Evolutionary conservation across 2,888 invertebrate species (phyloP), one percentile per base, ranked within the genome.

Genomic region (Prenolepis imparis): DNA sequence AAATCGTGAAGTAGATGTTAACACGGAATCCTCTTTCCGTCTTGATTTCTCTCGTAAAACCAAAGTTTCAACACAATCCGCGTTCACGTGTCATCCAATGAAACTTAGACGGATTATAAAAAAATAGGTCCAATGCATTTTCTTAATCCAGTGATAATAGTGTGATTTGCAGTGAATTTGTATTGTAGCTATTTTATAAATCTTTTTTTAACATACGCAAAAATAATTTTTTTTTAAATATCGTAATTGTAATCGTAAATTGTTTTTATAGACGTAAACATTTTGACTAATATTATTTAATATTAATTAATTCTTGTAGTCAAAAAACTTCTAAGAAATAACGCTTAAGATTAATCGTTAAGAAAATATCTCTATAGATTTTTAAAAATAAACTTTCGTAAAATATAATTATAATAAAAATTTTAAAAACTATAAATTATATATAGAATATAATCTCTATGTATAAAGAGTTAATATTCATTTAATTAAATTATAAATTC

Each of bases 1-100:
- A 81, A 88, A 59, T 86, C 78, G 63, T 66, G 41, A 78, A 66
- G 59, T 61, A 63, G 68, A 55, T 77, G 83, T 84, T 86, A 83
- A 88, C 83, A 84, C n/a, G 57, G 73, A 86, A 83, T 80, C 64
- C 64, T 44, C 63, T 24, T 48, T 48, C 67, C 61, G 32, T 84
- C 67, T 82, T 64, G 59, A 86, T 86, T 74, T 78, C 61, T 75
- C 21, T 44, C 59, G 70, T 61, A 64, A 73, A 72, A 59, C 44
- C 55, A 59, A 84, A 88, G 11, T 83, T 83, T 57, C 18, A 36
- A 32, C 39, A 41, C 21, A 41, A 70, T 59, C 24, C 3, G 18
- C 11, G 12, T 39, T 32, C n/a, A 78, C 48, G 12, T 4, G 8
- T 32, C 11, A 52, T 32, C 15, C n/a, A 68, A 68, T 84, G 67